Conservation (phyloP, 2,797 vertebrate genomes). For the Anguilla pacifica region DNA sequence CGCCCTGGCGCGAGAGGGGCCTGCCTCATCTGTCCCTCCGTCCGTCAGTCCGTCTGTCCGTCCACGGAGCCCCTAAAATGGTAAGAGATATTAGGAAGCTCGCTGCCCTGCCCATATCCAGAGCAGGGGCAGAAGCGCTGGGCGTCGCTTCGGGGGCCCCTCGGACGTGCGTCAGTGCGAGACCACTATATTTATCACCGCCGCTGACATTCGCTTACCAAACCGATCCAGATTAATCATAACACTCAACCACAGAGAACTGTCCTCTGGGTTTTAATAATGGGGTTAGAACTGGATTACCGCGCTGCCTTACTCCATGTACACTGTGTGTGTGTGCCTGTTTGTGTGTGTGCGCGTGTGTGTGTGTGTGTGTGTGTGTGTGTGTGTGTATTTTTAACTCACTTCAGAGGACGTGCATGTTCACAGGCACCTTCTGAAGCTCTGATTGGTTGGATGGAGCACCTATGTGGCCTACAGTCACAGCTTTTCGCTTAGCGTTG, state of each 20-base stretch:
- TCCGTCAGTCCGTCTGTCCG: background rate
- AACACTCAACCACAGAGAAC: background rate
- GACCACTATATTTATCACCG: slow-evolving; percentile 7
- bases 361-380: background rate
- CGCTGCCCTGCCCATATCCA: background rate
- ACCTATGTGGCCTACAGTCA: background rate
- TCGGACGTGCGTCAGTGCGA: background rate
- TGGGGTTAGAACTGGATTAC: background rate
- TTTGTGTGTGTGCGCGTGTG: background rate
- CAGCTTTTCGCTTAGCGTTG: background rate
- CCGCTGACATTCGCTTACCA: background rate
- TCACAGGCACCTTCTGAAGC: background rate
- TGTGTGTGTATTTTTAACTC: background rate
- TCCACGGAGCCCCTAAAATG: background rate
- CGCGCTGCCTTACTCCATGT: background rate
- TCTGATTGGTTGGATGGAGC: background rate
- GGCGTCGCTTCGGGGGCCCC: background rate
- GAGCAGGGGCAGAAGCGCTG: background rate
- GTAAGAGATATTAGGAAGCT: background rate
- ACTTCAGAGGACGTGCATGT: background rate
- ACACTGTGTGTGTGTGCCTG: background rate
- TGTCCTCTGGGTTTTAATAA: slow-evolving; percentile 16
- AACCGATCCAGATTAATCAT: background rate
- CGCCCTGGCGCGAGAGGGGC: background rate
- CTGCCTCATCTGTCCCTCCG: background rate